A percentile compares a stretch with the other conserved stretches of the same genome.
Conservation (phyloP, 2,888 invertebrate genomes). For the Diaprepes abbreviatus region DNA sequence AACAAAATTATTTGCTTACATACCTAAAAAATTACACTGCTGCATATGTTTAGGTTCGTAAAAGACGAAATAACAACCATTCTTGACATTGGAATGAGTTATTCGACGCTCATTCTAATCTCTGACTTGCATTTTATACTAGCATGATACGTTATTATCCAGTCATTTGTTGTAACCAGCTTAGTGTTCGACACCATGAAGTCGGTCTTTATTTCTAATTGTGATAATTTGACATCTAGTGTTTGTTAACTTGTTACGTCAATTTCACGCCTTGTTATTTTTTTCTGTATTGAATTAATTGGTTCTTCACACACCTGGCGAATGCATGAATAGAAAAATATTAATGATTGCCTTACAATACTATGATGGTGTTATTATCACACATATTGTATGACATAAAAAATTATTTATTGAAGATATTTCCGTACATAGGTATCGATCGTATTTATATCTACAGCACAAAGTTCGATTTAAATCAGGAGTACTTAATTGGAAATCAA, state of each 20-base stretch:
- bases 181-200: conserved; percentile 48
- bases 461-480: too few relatives aligned
- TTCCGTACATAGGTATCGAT: too few relatives aligned
- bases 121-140: conserved; percentile 60
- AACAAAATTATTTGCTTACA: too few relatives aligned
- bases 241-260: conserved; percentile 54
- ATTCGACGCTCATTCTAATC: conserved; percentile 18
- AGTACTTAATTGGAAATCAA: too few relatives aligned
- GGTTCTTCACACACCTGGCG: conserved; percentile 26
- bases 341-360: background rate
- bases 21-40: too few relatives aligned
- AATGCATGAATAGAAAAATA: conserved; percentile 14
- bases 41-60: too few relatives aligned
- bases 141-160: conserved; percentile 55
- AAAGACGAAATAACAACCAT: too few relatives aligned
- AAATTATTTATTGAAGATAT: too few relatives aligned
- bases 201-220: conserved; percentile 57
- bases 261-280: conserved; percentile 57
- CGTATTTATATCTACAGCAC: too few relatives aligned
- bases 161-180: conserved; percentile 57
- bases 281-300: conserved; percentile 31
- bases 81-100: background rate
- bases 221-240: conserved; percentile 58
- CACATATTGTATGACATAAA: too few relatives aligned
- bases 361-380: background rate